A percentile compares a stretch with the other conserved stretches of the same genome.
Evolutionary conservation across 2,797 vertebrate species (phyloP).

Genomic region (Avahi laniger): DNA sequence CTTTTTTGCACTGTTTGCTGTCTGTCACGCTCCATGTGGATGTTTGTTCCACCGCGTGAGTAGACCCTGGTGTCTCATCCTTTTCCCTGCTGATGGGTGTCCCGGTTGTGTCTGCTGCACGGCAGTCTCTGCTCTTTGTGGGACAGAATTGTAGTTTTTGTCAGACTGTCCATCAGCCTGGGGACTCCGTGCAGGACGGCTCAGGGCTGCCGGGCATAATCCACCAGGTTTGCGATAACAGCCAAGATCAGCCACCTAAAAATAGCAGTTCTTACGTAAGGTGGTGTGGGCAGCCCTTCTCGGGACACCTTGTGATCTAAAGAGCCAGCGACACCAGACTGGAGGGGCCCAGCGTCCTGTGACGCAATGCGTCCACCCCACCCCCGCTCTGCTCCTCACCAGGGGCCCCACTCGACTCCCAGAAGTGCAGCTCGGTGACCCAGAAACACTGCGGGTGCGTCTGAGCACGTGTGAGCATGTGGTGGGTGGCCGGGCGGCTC

Average conservation of each 20-base stretch:
- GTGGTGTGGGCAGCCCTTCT: background rate
- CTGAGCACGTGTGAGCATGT: fast-evolving
- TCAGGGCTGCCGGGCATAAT: background rate
- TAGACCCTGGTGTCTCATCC: background rate
- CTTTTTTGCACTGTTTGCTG: fast-evolving
- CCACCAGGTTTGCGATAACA: background rate
- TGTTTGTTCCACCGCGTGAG: fast-evolving
- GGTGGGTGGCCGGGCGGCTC: background rate
- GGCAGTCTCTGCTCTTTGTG: background rate
- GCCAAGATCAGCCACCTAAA: background rate
- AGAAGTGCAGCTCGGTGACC: background rate
- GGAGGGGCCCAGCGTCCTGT: background rate
- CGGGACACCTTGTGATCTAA: background rate
- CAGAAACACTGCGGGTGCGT: background rate
- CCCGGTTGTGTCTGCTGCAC: no score
- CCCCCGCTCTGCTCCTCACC: background rate
- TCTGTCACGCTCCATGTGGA: fast-evolving
- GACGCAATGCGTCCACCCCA: background rate
- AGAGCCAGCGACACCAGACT: fast-evolving
- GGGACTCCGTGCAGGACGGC: background rate
- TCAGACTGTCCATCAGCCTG: background rate
- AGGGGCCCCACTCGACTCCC: background rate
- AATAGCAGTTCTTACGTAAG: background rate
- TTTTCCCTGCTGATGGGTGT: background rate
- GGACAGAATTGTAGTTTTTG: background rate